Conservation (phyloP, 2,113 vertebrate genomes). For the Lynx canadensis region DNA sequence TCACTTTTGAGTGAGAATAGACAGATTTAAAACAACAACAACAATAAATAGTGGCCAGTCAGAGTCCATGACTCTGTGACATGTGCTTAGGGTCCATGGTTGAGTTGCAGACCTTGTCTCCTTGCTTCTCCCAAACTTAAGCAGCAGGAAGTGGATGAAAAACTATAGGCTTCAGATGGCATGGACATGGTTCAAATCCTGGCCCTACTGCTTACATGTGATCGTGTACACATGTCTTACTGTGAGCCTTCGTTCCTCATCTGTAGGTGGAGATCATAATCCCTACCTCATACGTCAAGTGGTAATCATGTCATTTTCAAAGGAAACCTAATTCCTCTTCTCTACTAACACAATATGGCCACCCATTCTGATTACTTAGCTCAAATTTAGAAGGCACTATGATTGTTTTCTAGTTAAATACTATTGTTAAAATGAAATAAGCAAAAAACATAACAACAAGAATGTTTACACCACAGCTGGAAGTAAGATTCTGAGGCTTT, state of each 20-base stretch:
- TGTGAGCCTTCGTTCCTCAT: not conserved
- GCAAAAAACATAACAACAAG: not conserved
- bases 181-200: not conserved
- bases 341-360: not conserved
- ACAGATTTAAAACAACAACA: not conserved
- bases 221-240: not conserved
- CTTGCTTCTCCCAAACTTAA: not conserved
- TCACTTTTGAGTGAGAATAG: not conserved
- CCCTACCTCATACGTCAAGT: not conserved
- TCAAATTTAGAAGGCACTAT: not conserved
- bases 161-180: not conserved
- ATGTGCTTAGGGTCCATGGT: too few species aligned
- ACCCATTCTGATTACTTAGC: not conserved
- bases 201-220: not conserved
- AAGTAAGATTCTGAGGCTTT: slow-evolving; percentile 27
- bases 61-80: not conserved
- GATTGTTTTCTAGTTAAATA: not conserved
- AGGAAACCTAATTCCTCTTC: not conserved
- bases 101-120: not conserved
- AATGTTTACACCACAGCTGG: not conserved
- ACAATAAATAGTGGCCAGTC: not conserved
- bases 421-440: not conserved
- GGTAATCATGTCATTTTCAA: not conserved
- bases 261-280: not conserved
- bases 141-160: not conserved